A percentile compares a stretch with the other conserved stretches of the same genome.
These are phyloP conservation scores for Coleophora flavipennella DNA, from an alignment of 2,888 invertebrate species.

Conservation along the genomic window DNA sequence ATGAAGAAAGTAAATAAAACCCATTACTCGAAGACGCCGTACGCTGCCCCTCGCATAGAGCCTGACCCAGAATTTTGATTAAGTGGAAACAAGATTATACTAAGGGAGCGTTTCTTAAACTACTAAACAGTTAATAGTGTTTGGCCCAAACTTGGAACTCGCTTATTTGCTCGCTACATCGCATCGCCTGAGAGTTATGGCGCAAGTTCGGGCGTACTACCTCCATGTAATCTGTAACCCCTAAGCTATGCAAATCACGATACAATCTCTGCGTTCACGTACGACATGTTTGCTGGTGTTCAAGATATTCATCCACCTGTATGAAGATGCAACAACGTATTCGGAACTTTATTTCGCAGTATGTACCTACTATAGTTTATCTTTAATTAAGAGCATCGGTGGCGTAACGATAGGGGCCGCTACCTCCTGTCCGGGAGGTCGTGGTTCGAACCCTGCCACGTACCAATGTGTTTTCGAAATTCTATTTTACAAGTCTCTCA, in stretches of 20 bases:
- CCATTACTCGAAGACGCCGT: conserved; percentile 26
- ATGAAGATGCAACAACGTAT: no score
- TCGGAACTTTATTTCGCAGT: no score
- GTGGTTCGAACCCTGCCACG: no score
- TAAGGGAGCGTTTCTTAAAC: conserved; percentile 59
- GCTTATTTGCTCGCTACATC: conserved; percentile 48
- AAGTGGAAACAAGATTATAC: conserved; percentile 60
- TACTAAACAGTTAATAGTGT: conserved; percentile 61
- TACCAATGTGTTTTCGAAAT: no score
- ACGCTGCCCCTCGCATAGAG: conserved; percentile 41
- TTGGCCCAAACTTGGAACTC: conserved; percentile 51
- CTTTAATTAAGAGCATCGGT: no score
- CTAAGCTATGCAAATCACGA: conserved; percentile 47
- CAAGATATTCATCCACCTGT: neutral
- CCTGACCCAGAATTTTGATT: conserved; percentile 62
- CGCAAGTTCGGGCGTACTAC: conserved; percentile 33
- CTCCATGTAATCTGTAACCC: conserved; percentile 33
- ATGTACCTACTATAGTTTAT: no score
- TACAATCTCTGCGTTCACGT: conserved; percentile 22
- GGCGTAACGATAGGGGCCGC: no score
- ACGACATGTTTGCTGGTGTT: conserved; percentile 2
- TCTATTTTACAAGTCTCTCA: no score
- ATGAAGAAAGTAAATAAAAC: neutral
- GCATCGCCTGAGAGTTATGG: conserved; percentile 48
- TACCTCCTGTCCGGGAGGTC: no score